Evolutionary conservation across 1,140 invertebrate species (phyloP).

Genomic region (Cotesia typhae): DNA sequence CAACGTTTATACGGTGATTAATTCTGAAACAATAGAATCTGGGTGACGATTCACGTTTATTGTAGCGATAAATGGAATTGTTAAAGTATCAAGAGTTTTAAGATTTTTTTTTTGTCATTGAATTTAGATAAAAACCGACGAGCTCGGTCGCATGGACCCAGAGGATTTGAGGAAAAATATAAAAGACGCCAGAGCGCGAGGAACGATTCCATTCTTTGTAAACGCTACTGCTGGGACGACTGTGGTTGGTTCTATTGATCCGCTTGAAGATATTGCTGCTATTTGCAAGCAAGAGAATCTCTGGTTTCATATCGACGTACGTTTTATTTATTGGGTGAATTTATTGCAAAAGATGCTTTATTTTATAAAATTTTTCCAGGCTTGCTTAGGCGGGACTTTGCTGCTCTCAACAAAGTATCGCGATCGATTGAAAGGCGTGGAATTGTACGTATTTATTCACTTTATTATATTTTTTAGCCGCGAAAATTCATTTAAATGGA

Average conservation of each 20-base stretch:
- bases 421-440: slow-evolving; percentile 72
- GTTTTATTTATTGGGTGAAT: slow-evolving; percentile 47
- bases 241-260: slow-evolving; percentile 86
- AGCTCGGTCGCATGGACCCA: slow-evolving; percentile 72
- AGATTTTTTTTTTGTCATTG: not conserved
- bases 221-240: slow-evolving; percentile 81
- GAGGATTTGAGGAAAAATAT: slow-evolving; percentile 69
- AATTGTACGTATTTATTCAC: slow-evolving; percentile 67
- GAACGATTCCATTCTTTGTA: slow-evolving; percentile 73
- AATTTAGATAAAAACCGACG: slow-evolving; percentile 75
- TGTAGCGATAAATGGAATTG: not conserved
- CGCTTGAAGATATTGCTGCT: slow-evolving; percentile 76
- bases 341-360: no score
- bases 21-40: not conserved
- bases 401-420: slow-evolving; percentile 76
- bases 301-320: slow-evolving; percentile 89
- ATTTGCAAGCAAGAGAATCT: slow-evolving; percentile 71
- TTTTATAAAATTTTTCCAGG: slow-evolving; percentile 65
- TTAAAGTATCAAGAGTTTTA: no score
- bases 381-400: slow-evolving; percentile 83
- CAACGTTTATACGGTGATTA: slow-evolving; percentile 59
- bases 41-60: not conserved
- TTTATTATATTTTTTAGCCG: slow-evolving; percentile 1
- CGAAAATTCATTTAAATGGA: no score
- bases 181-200: slow-evolving; percentile 57